Conservation (phyloP, 1,140 invertebrate species). For the Bilobella aurantiaca region DNA sequence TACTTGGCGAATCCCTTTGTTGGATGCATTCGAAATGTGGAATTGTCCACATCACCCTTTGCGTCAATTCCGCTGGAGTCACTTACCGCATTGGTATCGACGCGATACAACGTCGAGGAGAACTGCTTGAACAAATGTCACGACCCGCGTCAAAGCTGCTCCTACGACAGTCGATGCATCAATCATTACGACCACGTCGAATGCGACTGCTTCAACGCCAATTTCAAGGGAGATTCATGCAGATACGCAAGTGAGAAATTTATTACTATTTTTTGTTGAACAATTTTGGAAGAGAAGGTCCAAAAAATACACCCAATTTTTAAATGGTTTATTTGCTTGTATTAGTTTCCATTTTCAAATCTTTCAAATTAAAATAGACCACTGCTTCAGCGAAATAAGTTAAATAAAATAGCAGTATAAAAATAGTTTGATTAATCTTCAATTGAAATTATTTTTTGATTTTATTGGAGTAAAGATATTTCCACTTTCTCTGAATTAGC, state of each 20-base stretch:
- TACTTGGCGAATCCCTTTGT: constrained; percentile 86
- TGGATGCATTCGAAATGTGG: constrained; percentile 76
- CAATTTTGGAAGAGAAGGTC: no score
- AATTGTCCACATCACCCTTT: constrained; percentile 51
- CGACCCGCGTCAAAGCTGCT: constrained; percentile 18
- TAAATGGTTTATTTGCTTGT: no score
- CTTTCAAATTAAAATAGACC: no score
- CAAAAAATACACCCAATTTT: no score
- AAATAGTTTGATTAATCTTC: no score
- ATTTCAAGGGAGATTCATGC: constrained; percentile 79
- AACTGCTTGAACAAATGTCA: constrained; percentile 63
- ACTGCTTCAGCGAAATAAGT: no score
- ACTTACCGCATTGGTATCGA: constrained; percentile 66
- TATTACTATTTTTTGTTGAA: constrained; percentile 1
- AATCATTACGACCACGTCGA: constrained; percentile 77
- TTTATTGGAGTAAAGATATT: constrained; percentile 2
- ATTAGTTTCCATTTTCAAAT: no score
- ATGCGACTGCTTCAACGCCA: constrained; percentile 82
- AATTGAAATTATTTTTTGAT: no score
- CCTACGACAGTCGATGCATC: constrained; percentile 60
- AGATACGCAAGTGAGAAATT: constrained; percentile 72
- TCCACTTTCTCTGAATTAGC: no score
- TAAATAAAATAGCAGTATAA: no score
- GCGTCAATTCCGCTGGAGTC: constrained; percentile 51
- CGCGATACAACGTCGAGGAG: constrained; percentile 73